These are phyloP conservation scores for Cyprinodon tularosa DNA, from an alignment of 2,113 vertebrate species.

Conservation along the genomic window DNA sequence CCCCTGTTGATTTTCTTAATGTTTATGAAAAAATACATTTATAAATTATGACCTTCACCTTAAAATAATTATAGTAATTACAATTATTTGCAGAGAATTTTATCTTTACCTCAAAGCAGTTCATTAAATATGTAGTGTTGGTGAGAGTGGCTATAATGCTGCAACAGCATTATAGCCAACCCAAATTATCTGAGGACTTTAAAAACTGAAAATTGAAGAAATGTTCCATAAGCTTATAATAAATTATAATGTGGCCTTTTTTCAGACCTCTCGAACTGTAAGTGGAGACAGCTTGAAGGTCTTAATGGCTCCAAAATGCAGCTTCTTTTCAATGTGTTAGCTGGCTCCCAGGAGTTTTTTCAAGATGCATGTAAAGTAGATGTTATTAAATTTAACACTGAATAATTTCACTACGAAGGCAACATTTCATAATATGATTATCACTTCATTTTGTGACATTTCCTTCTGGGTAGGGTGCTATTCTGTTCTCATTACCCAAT, in stretches of 20 bases:
- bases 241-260: constrained; percentile 12
- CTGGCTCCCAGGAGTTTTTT: constrained; percentile 12
- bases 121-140: too few relatives aligned
- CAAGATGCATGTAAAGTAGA: constrained; percentile 16
- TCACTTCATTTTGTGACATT: constrained; percentile 14
- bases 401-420: background rate
- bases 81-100: background rate
- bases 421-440: background rate
- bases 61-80: background rate
- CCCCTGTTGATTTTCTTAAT: background rate
- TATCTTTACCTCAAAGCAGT: background rate
- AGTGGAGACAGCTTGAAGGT: constrained; percentile 23
- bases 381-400: background rate
- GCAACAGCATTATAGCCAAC: background rate
- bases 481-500: background rate
- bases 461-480: background rate
- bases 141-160: too few relatives aligned
- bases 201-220: background rate
- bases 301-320: constrained; percentile 29
- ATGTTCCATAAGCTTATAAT: constrained; percentile 7
- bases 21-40: background rate
- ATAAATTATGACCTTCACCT: background rate
- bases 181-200: background rate
- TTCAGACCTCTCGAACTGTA: constrained; percentile 11
- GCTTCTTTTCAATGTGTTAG: constrained; percentile 30